These are phyloP conservation scores for Callopanchax toddi DNA, from an alignment of 2,113 vertebrate genomes.

Conservation along the genomic window DNA sequence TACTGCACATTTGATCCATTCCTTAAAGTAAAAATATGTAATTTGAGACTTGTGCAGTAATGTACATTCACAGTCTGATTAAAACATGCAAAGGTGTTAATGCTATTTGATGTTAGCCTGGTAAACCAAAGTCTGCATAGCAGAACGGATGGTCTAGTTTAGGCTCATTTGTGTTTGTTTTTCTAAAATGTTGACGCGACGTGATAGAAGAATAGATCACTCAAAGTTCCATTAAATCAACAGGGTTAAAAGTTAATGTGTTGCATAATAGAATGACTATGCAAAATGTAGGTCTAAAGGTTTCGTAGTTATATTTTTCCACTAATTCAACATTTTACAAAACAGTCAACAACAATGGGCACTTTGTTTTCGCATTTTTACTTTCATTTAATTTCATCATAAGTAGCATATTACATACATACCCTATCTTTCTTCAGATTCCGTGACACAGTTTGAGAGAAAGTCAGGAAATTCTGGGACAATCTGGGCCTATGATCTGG, in stretches of 20 bases:
- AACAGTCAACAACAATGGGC: neutral
- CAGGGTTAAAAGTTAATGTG: neutral
- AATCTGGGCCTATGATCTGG: no score
- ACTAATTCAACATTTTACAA: neutral
- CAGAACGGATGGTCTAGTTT: no score
- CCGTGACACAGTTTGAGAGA: neutral
- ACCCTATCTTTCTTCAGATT: neutral
- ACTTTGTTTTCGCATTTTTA: no score
- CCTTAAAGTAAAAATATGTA: neutral
- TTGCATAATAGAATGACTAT: constrained; percentile 22
- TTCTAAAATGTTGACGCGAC: neutral
- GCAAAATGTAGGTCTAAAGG: neutral
- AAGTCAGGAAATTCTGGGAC: neutral
- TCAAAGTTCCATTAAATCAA: no score
- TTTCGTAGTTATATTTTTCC: neutral
- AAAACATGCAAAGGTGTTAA: no score
- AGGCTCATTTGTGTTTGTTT: neutral
- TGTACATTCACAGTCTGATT: no score
- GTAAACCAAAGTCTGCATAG: no score
- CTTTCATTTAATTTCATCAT: no score
- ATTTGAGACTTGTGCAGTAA: neutral
- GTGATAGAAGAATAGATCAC: neutral
- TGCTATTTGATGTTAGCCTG: no score
- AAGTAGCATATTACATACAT: neutral
- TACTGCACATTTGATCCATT: neutral